Conservation (phyloP, 1,140 invertebrate species). For the Polypedilum pembai region DNA sequence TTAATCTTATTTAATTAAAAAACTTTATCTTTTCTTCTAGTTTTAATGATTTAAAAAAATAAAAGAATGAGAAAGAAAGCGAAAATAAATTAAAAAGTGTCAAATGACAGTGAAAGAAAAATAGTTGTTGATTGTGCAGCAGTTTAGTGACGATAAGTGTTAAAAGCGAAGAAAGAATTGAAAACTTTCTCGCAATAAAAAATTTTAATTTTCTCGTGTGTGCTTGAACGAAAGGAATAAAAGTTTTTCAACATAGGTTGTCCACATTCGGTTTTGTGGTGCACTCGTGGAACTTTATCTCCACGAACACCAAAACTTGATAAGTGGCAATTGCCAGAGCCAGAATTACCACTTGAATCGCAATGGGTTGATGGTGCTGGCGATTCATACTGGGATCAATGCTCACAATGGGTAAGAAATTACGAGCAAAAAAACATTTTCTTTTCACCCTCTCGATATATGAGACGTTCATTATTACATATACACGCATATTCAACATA, state of each 20-base stretch:
- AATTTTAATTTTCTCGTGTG: too few species aligned
- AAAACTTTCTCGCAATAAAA: too few species aligned
- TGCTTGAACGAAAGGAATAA: too few species aligned
- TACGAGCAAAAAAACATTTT: too few species aligned
- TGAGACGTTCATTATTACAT: too few species aligned
- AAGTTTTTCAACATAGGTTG: slow-evolving; percentile 33
- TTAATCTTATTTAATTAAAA: not conserved
- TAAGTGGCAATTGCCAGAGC: slow-evolving; percentile 32
- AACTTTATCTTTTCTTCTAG: not conserved
- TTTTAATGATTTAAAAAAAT: not conserved
- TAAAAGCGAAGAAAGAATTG: too few species aligned
- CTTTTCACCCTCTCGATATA: too few species aligned
- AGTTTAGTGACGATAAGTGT: too few species aligned
- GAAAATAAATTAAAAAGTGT: slow-evolving; percentile 25
- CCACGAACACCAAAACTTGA: slow-evolving; percentile 30
- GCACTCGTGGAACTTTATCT: slow-evolving; percentile 31
- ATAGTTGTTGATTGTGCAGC: slow-evolving; percentile 3
- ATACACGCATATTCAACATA: not conserved
- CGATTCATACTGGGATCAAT: slow-evolving; percentile 33
- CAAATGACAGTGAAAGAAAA: slow-evolving; percentile 22
- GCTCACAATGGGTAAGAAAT: slow-evolving; percentile 33
- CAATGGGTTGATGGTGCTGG: slow-evolving; percentile 33
- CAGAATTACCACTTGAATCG: slow-evolving; percentile 33
- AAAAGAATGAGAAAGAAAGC: not conserved
- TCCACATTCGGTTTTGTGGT: slow-evolving; percentile 33